Evolutionary conservation across 2,888 invertebrate genomes (phyloP), one percentile per base, ranked within the genome.

Genomic region (Lamellibrachia columna): DNA sequence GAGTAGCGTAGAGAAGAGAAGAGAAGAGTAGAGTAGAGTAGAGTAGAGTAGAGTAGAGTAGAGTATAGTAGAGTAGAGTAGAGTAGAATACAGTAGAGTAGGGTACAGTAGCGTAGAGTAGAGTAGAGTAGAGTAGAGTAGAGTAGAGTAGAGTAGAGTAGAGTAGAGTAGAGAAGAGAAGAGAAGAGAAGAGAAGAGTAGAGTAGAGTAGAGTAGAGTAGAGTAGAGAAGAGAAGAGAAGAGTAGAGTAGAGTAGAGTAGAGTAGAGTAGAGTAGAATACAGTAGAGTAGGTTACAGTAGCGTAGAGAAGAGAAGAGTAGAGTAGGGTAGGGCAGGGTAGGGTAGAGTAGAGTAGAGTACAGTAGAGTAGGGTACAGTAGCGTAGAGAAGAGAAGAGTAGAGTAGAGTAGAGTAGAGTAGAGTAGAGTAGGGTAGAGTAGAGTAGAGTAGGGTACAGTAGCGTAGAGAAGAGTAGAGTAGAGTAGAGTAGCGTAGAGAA

Each of bases 381-480:
- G n/a, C n/a, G n/a, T n/a, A n/a, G n/a, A n/a, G n/a, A 22, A 90
- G 15, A 90, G 90, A 90, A 90, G 90, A 90, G 90, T 90, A 90
- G 90, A 90, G 90, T 90, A 90, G 90, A 90, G 90, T 90, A 90
- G 90, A 90, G 90, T 90, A 90, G 90, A 90, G 90, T 90, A 90
- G 90, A 15, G 90, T 90, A 90, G 90, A 90, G 90, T 90, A 90
- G 90, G 22, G 90, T 90, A 90, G 90, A 90, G 90, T 90, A 90
- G 15, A 90, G 90, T 90, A 90, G 90, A 90, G 90, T 90, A 90
- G 90, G 22, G n/a, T n/a, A n/a, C n/a, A n/a, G n/a, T n/a, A n/a
- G n/a, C n/a, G n/a, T n/a, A n/a, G n/a, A n/a, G n/a, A n/a, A n/a
- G n/a, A n/a, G n/a, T n/a, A n/a, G n/a, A n/a, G n/a, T n/a, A n/a